Evolutionary conservation across 2,113 vertebrate species (phyloP).

Genomic region (Toxotes jaculatrix): DNA sequence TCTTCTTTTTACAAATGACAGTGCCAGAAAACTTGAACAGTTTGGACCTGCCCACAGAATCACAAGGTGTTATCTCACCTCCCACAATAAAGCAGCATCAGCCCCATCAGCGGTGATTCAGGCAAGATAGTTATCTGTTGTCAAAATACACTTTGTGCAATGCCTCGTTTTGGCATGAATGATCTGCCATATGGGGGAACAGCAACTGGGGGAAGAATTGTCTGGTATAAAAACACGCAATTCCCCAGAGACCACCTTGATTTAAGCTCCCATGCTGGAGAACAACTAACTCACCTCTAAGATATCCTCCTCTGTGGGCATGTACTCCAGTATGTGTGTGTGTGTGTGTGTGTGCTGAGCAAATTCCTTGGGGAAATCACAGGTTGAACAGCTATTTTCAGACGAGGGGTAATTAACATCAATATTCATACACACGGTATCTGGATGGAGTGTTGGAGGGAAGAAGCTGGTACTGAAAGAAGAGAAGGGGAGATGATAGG

Average conservation of each 20-base stretch:
- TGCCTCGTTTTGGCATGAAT: constrained; percentile 38
- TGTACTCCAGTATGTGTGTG: not conserved
- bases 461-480: constrained; percentile 26
- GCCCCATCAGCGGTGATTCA: constrained; percentile 49
- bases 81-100: constrained; percentile 50
- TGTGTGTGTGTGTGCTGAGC: constrained; percentile 36
- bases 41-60: constrained; percentile 48
- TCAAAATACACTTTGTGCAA: constrained; percentile 46
- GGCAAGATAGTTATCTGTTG: constrained; percentile 33
- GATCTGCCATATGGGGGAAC: constrained; percentile 30
- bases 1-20: constrained; percentile 9
- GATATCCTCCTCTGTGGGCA: constrained; percentile 12
- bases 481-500: constrained; percentile 30
- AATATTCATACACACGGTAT: constrained; percentile 75
- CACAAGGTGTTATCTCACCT: constrained; percentile 53
- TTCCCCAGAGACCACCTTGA: constrained; percentile 43
- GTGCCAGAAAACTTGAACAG: constrained; percentile 28
- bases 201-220: constrained; percentile 36
- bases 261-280: constrained; percentile 55
- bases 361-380: constrained; percentile 66
- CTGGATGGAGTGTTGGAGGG: constrained; percentile 36
- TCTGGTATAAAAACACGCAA: constrained; percentile 39
- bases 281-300: constrained; percentile 48
- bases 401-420: constrained; percentile 73
- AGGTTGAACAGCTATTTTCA: constrained; percentile 72